A percentile compares a stretch with the other conserved stretches of the same genome.
These are phyloP conservation scores for Ciona savignyi DNA, from an alignment of 23 tunicate species.

Conservation along the genomic window DNA sequence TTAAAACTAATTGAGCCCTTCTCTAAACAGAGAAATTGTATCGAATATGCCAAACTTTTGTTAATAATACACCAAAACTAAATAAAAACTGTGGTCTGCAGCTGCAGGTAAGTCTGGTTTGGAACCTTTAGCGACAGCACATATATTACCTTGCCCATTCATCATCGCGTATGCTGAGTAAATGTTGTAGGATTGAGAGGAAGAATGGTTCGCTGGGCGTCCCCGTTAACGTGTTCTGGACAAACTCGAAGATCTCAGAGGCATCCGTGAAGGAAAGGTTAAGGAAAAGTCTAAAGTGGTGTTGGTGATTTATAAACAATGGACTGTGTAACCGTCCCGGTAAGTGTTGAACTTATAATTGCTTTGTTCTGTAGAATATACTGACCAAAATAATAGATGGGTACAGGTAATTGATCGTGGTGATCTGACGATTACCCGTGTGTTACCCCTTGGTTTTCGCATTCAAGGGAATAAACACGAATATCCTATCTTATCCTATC, in stretches of 20 bases:
- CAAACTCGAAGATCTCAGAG: slow-evolving; percentile 50
- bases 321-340: too few species aligned
- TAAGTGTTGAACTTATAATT: too few species aligned
- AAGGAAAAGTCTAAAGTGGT: too few species aligned
- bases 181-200: slow-evolving; percentile 77
- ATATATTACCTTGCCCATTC: slow-evolving; percentile 73
- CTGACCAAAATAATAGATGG: too few species aligned
- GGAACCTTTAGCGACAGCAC: background rate
- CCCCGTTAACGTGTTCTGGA: slow-evolving; percentile 37
- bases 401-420: too few species aligned
- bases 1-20: background rate
- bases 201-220: slow-evolving; percentile 67
- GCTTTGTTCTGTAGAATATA: too few species aligned
- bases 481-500: too few species aligned
- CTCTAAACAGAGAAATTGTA: background rate
- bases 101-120: background rate
- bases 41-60: background rate
- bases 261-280: slow-evolving; percentile 38
- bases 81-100: background rate
- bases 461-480: too few species aligned
- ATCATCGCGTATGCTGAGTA: slow-evolving; percentile 73
- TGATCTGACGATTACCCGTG: too few species aligned
- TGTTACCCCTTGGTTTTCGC: too few species aligned
- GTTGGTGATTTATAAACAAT: too few species aligned
- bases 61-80: background rate